Conservation (phyloP, 2,797 vertebrate genomes). For the Oophaga sylvatica region DNA sequence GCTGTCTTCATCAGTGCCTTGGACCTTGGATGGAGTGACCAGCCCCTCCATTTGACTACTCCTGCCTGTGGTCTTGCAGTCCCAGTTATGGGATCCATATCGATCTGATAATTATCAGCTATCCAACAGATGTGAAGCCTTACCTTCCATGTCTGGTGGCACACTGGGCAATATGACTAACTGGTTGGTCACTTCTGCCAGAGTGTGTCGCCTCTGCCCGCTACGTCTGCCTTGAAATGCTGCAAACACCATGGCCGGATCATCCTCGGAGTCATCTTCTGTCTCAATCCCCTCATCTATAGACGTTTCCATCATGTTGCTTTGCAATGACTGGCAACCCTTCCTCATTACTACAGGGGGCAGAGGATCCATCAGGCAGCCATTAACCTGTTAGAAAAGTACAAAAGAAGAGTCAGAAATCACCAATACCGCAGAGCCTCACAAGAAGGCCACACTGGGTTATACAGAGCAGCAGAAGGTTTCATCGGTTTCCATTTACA, state of each 20-base stretch:
- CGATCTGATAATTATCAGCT: too few relatives aligned
- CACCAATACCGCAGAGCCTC: not conserved
- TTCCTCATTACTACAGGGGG: constrained; percentile 84
- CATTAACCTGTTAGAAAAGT: constrained; percentile 81
- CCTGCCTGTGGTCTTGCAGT: too few relatives aligned
- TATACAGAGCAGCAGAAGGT: too few relatives aligned
- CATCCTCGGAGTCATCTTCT: constrained; percentile 88
- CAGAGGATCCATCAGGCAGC: constrained; percentile 92
- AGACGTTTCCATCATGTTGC: constrained; percentile 97
- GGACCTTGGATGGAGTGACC: too few relatives aligned
- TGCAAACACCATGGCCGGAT: constrained; percentile 84
- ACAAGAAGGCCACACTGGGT: too few relatives aligned
- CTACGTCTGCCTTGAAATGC: constrained; percentile 88
- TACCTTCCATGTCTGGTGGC: constrained; percentile 71
- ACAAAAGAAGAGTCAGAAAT: not conserved
- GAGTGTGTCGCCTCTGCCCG: constrained; percentile 90
- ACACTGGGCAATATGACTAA: constrained; percentile 79
- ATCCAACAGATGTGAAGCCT: too few relatives aligned
- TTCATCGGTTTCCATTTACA: too few relatives aligned
- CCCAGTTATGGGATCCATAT: too few relatives aligned
- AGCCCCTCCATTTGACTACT: too few relatives aligned
- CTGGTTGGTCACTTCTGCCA: constrained; percentile 94
- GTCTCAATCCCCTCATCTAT: constrained; percentile 96
- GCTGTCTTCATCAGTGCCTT: too few relatives aligned
- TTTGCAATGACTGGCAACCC: constrained; percentile 91